Base-by-base conservation (phyloP, 2,113 vertebrate genomes). In the Rhinoderma darwinii region DNA sequence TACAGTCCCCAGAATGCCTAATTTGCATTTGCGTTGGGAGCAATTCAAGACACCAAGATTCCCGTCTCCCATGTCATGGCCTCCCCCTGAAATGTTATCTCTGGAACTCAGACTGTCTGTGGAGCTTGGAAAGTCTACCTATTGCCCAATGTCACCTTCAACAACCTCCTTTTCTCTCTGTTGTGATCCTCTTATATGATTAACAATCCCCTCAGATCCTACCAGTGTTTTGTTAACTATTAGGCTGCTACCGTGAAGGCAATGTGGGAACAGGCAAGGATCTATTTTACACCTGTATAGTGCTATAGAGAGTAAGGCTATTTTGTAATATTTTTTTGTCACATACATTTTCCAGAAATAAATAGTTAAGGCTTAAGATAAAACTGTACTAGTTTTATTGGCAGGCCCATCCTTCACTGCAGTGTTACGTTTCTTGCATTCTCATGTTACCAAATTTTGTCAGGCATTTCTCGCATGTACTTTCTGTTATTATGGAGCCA, bases 161-260 rank as follows among this genome's bases (percentile, higher is more conserved):
- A 22, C 56, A 82, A 87, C 73, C 70, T 32, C 44, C 70, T 82
- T 82, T 87, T 74, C 70, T 82, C 22, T 63, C 51, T 82, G 66
- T 17, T 14, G 37, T 75, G 18, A 82, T 82, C 79, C 79, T 82
- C 70, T 82, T 87, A 81, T 43, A 44, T 73, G 78, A 87, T 75
- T 82, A 82, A 32, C 44, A 87, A 87, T 87, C 79, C 85, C 59
- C 27, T 86, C 78, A 61, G 39, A 72, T 75, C 78, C 78, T 47
- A 35, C 68, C 66, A 82, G 41, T 75, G 68, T 32, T 54, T 39
- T n/a, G 11, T 74, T 87, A 74, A 87, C 54, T 20, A 32, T 47
- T 56, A 44, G 63, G 4, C 35, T 87, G 37, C 79, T 50, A 15
- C n/a, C 12, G 14, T 10, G 6, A 20, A 30, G 41, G 14, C 14